phyloP scores from a whole-genome alignment of 2,888 invertebrate species.

The Lypha dubia region DNA sequence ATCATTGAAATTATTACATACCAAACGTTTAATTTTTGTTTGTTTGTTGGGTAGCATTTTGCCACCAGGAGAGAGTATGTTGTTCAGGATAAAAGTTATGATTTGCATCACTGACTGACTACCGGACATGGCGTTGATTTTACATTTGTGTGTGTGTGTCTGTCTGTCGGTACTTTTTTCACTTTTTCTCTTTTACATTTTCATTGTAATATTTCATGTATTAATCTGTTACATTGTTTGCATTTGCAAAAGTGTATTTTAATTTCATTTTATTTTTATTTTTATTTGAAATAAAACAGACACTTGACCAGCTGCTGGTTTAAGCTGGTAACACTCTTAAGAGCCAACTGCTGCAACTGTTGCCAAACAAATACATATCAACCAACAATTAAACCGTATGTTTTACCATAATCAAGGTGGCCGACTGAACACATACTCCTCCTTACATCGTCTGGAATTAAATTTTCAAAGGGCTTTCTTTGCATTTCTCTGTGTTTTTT shows the following conservation, averaged over 20 bases:
- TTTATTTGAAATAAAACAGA: conserved; percentile 72
- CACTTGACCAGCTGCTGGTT: conserved; percentile 74
- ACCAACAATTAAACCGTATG: conserved; percentile 29
- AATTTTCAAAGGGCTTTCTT: conserved; percentile 16
- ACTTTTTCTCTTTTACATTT: conserved; percentile 14
- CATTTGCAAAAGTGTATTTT: conserved; percentile 47
- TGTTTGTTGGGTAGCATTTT: conserved; percentile 8
- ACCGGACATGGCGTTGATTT: conserved; percentile 46
- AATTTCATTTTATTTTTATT: conserved; percentile 60
- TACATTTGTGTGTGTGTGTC: conserved; percentile 15
- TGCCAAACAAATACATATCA: conserved; percentile 29
- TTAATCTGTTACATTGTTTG: conserved; percentile 68
- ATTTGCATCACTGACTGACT: conserved; percentile 67
- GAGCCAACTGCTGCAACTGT: conserved; percentile 42
- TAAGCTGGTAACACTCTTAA: conserved; percentile 66
- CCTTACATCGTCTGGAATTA: conserved; percentile 23
- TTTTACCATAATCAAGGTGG: conserved; percentile 53
- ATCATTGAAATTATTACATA: background rate
- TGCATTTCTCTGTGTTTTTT: background rate
- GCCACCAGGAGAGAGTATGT: background rate
- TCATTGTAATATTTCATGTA: conserved; percentile 58
- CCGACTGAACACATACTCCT: conserved; percentile 23
- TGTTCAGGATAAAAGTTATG: conserved; percentile 23
- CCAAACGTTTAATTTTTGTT: background rate
- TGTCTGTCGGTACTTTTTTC: too few relatives aligned